Evolutionary conservation across 1,140 invertebrate species (phyloP).

Genomic region (Thaumetopoea pityocampa): DNA sequence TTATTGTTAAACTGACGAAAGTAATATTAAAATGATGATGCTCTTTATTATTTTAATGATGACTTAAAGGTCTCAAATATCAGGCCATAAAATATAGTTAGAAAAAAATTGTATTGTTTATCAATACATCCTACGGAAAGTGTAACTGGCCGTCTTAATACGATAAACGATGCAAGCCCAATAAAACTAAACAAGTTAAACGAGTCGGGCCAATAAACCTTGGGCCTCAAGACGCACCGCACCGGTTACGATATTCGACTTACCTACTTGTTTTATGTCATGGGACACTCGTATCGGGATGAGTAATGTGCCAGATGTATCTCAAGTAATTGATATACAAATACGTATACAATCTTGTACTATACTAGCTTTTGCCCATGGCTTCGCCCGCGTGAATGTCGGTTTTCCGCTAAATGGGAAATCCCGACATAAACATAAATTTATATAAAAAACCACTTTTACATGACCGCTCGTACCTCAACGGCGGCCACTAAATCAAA

Average conservation of each 20-base stretch:
- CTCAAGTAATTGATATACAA: conserved; percentile 38
- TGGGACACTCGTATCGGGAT: conserved; percentile 25
- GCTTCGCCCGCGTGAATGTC: no score
- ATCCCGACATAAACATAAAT: no score
- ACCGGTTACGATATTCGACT: conserved; percentile 42
- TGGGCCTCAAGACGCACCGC: conserved; percentile 33
- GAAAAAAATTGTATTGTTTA: conserved; percentile 21
- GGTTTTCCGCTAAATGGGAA: no score
- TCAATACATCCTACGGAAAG: conserved; percentile 45
- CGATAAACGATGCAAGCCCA: conserved; percentile 59
- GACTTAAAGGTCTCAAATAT: no score
- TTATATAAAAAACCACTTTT: no score
- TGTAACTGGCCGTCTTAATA: conserved; percentile 54
- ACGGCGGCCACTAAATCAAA: no score
- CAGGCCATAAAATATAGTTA: conserved; percentile 34
- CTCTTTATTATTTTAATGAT: no score
- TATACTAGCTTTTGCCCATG: no score
- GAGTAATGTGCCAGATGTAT: conserved; percentile 36
- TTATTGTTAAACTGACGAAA: no score
- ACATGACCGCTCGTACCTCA: no score
- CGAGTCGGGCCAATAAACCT: conserved; percentile 52
- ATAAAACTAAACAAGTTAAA: conserved; percentile 71
- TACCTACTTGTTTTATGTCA: conserved; percentile 23
- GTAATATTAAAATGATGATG: no score
- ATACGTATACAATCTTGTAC: no score